Conservation (phyloP, 1,140 invertebrate genomes). For the Colletes gigas region DNA sequence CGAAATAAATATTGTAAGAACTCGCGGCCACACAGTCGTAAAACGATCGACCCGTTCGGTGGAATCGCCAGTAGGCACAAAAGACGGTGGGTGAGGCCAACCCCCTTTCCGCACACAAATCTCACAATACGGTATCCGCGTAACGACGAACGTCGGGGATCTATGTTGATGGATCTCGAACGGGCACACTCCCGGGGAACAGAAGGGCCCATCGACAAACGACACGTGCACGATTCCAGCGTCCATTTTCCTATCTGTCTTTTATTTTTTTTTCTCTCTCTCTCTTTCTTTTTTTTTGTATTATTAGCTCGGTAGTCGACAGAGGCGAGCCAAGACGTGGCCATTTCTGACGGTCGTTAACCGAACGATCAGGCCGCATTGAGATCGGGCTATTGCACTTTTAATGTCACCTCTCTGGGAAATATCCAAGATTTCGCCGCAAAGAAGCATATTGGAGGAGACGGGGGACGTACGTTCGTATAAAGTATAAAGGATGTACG, state of each 20-base stretch:
- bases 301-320: constrained; percentile 28
- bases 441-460: constrained; percentile 59
- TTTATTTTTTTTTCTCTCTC: not conserved
- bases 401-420: constrained; percentile 69
- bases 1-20: constrained; percentile 34
- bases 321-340: constrained; percentile 63
- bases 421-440: constrained; percentile 68
- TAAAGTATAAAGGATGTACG: constrained; percentile 30
- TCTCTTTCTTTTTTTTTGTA: constrained; percentile 22
- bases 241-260: constrained; percentile 5
- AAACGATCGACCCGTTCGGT: constrained; percentile 48
- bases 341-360: constrained; percentile 71
- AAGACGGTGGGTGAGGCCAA: not conserved
- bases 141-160: not conserved
- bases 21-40: constrained; percentile 11
- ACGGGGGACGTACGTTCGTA: constrained; percentile 11
- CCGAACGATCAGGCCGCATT: constrained; percentile 60
- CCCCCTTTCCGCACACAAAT: not conserved
- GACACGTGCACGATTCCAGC: constrained; percentile 34
- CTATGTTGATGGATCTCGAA: constrained; percentile 27
- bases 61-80: constrained; percentile 24
- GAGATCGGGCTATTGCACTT: constrained; percentile 71
- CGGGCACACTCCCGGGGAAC: constrained; percentile 10
- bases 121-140: constrained; percentile 3
- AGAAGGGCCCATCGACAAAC: constrained; percentile 18